These are phyloP conservation scores for Campylomormyrus tamandua DNA, from an alignment of 2,113 vertebrate species.

Conservation along the genomic window DNA sequence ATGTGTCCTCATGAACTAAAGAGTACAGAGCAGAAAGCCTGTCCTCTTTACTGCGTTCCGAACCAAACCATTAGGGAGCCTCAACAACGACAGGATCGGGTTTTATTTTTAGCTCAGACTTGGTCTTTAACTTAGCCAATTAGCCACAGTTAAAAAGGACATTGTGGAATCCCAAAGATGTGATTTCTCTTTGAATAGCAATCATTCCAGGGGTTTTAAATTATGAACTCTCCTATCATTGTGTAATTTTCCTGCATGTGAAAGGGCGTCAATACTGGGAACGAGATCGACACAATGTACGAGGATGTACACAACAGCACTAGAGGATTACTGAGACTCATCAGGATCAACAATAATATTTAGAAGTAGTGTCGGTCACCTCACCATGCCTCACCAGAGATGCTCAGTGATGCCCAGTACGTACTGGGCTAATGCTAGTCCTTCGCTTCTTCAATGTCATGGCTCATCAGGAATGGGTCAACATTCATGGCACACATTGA, in stretches of 20 bases:
- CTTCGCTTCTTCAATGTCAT: not conserved
- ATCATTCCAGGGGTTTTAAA: not conserved
- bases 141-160: not conserved
- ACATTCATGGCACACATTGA: not conserved
- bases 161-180: not conserved
- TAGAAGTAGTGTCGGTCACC: not conserved
- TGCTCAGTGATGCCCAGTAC: not conserved
- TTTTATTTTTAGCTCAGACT: not conserved
- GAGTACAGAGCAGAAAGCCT: not conserved
- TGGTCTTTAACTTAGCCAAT: not conserved
- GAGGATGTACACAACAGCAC: not conserved
- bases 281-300: not conserved
- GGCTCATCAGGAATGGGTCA: not conserved
- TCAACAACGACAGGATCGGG: not conserved
- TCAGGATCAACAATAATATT: not conserved
- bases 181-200: not conserved
- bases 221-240: not conserved
- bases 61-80: not conserved
- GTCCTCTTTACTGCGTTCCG: not conserved
- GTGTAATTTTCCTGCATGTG: not conserved
- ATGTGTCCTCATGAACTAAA: not conserved
- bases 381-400: not conserved
- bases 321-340: not conserved
- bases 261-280: not conserved
- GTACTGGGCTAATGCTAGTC: not conserved